These are phyloP conservation scores for Sebastolobus altivelis DNA, from an alignment of 2,797 vertebrate species.

Conservation along the genomic window DNA sequence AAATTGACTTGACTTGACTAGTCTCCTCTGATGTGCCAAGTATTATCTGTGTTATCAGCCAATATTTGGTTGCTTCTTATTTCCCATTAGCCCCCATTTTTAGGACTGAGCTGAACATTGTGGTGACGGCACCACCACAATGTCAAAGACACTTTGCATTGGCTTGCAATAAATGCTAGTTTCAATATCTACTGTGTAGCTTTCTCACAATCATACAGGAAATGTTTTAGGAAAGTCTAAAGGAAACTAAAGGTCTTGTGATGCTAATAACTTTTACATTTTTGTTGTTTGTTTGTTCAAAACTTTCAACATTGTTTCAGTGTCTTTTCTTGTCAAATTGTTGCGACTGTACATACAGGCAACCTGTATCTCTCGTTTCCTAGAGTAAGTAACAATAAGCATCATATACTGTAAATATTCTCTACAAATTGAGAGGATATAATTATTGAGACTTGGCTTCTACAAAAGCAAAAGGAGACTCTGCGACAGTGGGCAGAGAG, in stretches of 20 bases:
- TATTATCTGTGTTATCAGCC: not conserved
- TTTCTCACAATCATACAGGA: not conserved
- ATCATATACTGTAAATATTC: too few relatives aligned
- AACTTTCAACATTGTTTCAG: not conserved
- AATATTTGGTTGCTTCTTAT: not conserved
- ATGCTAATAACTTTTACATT: not conserved
- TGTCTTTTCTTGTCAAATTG: too few relatives aligned
- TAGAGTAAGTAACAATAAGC: too few relatives aligned
- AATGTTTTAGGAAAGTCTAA: not conserved
- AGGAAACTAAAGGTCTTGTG: too few relatives aligned
- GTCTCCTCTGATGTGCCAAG: not conserved
- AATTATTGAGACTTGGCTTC: not conserved
- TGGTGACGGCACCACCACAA: not conserved
- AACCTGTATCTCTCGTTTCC: too few relatives aligned
- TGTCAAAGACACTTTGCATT: not conserved
- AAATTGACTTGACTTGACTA: too few relatives aligned
- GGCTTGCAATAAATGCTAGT: not conserved
- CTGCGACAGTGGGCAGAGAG: not conserved
- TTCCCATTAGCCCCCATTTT: not conserved
- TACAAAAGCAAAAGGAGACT: not conserved
- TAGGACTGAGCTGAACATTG: not conserved
- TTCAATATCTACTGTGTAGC: not conserved
- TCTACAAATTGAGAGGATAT: not conserved
- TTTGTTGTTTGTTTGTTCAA: not conserved
- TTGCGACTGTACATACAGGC: not conserved